These are phyloP conservation scores for Halictus rubicundus DNA, from an alignment of 1,140 invertebrate species.

Conservation along the genomic window DNA sequence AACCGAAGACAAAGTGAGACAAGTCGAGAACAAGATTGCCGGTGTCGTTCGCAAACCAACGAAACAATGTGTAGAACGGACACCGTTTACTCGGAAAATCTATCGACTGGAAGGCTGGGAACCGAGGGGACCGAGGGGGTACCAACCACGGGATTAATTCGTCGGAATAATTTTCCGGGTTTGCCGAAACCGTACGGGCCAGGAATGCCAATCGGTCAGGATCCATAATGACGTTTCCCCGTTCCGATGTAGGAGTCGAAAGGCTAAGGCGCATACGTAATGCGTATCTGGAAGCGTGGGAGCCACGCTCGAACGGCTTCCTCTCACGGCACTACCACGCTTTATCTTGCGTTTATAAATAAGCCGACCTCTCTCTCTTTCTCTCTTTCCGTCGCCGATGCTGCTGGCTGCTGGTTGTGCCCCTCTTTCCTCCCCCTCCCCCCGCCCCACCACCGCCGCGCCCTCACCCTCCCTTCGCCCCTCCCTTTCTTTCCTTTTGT, in stretches of 20 bases:
- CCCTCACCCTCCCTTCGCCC: background rate
- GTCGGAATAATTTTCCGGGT: background rate
- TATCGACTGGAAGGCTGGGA: no score
- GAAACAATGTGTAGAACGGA: no score
- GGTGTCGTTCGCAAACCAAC: no score
- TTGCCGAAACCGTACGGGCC: background rate
- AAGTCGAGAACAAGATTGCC: no score
- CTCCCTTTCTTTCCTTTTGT: no score
- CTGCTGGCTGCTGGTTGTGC: background rate
- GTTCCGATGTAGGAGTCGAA: slow-evolving; percentile 26
- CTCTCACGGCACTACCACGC: slow-evolving; percentile 41
- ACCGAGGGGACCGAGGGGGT: no score
- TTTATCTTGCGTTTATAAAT: slow-evolving; percentile 55
- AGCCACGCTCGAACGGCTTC: slow-evolving; percentile 55
- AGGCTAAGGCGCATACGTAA: slow-evolving; percentile 47
- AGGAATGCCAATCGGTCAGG: background rate
- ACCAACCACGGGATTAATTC: no score
- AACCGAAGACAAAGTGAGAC: no score
- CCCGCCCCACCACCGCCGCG: background rate
- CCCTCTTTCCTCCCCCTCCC: no score
- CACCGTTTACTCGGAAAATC: no score
- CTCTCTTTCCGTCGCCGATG: background rate
- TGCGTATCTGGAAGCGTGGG: slow-evolving; percentile 48
- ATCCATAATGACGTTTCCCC: background rate
- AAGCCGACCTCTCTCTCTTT: slow-evolving; percentile 38